Conservation (phyloP, 1,140 invertebrate genomes). For the Tetramorium simillimum region DNA sequence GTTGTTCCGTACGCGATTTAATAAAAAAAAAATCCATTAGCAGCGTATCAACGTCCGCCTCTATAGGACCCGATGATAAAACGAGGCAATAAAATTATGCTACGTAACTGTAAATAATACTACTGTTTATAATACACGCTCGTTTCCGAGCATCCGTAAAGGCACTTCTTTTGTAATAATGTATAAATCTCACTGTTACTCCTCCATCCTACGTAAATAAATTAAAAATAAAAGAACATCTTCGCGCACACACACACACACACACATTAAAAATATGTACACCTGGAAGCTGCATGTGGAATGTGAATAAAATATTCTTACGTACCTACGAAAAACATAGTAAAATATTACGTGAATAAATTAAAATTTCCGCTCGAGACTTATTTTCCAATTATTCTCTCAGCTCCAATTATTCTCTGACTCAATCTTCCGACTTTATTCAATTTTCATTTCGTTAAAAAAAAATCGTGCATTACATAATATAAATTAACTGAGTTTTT, state of each 20-base stretch:
- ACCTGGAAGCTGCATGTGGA: background rate
- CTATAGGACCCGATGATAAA: background rate
- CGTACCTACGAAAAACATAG: background rate
- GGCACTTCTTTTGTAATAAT: background rate
- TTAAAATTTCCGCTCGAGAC: background rate
- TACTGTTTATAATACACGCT: slow-evolving; percentile 23
- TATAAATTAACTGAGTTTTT: background rate
- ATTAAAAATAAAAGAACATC: slow-evolving; percentile 3
- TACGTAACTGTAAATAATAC: slow-evolving; percentile 20
- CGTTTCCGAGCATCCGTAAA: background rate
- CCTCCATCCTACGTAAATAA: slow-evolving; percentile 3
- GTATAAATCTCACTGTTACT: background rate
- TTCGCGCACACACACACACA: background rate
- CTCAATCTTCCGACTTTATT: background rate
- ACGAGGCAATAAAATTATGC: background rate
- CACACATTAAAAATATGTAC: background rate
- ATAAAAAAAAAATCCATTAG: background rate
- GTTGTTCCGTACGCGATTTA: background rate
- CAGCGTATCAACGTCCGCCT: background rate
- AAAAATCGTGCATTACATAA: background rate
- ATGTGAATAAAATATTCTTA: slow-evolving; percentile 19
- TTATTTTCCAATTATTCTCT: background rate
- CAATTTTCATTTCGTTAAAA: background rate
- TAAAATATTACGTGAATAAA: slow-evolving; percentile 23
- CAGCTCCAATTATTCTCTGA: background rate